Evolutionary conservation across 2,113 vertebrate species (phyloP).

Genomic region (Epinephelus fuscoguttatus): DNA sequence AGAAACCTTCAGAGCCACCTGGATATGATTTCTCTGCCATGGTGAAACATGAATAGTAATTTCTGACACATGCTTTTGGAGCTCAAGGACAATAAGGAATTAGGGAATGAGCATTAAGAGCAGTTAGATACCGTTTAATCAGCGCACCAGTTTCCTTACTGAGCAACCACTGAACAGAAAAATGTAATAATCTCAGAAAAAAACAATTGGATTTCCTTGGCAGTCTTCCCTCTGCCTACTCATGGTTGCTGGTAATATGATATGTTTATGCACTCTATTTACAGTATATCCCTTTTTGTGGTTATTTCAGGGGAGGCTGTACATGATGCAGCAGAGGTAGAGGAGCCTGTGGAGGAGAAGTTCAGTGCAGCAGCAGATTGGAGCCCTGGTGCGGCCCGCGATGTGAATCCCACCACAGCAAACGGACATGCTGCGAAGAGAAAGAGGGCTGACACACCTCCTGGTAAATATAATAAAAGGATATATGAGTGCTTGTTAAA

Average conservation of each 20-base stretch:
- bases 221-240: conserved; percentile 1
- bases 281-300: not conserved
- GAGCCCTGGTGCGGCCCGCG: conserved; percentile 83
- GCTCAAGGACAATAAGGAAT: not conserved
- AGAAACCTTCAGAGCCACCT: conserved; percentile 14
- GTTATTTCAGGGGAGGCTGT: conserved; percentile 79
- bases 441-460: conserved; percentile 87
- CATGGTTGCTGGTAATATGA: conserved; percentile 1
- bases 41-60: not conserved
- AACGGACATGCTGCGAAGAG: conserved; percentile 88
- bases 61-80: not conserved
- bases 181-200: not conserved
- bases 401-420: conserved; percentile 85
- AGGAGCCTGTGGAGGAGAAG: conserved; percentile 88
- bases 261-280: conserved; percentile 1
- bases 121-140: conserved; percentile 1
- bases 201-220: not conserved
- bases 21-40: conserved; percentile 9
- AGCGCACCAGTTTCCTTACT: not conserved
- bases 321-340: conserved; percentile 84
- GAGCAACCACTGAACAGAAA: not conserved
- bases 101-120: not conserved
- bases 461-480: conserved; percentile 80
- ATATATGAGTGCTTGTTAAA: not conserved
- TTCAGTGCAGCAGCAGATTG: conserved; percentile 80